phyloP scores from a whole-genome alignment of 2,797 vertebrate genomes.

The Cynopterus sphinx region DNA sequence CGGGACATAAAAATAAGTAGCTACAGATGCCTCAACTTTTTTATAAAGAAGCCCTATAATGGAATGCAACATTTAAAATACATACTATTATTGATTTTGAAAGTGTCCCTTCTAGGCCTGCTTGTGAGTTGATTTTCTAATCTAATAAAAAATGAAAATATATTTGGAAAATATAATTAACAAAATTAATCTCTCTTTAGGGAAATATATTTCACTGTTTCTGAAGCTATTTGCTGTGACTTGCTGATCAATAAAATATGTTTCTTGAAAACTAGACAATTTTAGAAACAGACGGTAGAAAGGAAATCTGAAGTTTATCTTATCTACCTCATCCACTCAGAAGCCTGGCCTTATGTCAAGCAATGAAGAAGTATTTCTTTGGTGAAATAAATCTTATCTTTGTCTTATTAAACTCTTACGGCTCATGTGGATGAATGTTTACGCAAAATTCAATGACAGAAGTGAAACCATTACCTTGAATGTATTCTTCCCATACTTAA shows the following conservation, averaged over 20 bases:
- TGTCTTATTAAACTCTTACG: background rate
- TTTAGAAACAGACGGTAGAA: background rate
- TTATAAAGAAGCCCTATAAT: background rate
- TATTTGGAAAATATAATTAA: conserved; percentile 14
- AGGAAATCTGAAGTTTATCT: background rate
- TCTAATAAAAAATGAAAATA: background rate
- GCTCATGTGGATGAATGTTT: background rate
- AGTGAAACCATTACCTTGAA: background rate
- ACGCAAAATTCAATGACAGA: background rate
- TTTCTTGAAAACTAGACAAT: background rate
- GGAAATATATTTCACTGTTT: background rate
- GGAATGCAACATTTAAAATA: background rate
- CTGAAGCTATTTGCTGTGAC: background rate
- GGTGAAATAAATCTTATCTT: background rate
- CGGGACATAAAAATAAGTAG: background rate
- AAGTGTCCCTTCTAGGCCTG: background rate
- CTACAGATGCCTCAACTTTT: background rate
- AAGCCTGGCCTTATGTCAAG: background rate
- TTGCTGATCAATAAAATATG: background rate
- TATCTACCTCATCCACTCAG: background rate
- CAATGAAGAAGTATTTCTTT: background rate
- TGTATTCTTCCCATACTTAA: background rate
- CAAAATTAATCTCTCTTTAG: background rate
- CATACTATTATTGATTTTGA: background rate
- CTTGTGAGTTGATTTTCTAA: background rate